Conservation (phyloP, 2,113 vertebrate species). For the Syrmaticus mikado region DNA sequence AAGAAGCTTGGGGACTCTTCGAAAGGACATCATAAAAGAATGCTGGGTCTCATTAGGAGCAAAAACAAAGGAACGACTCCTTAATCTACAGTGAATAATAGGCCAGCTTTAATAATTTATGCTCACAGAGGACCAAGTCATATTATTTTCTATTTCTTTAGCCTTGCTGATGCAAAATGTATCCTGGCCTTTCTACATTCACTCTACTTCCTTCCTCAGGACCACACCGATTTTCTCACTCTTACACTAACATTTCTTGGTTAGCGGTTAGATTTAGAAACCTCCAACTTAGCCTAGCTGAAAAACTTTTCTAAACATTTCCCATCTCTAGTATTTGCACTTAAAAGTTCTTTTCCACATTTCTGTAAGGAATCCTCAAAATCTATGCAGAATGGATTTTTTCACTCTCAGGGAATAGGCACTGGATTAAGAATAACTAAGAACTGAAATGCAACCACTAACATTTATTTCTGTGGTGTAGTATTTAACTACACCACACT, state of each 20-base stretch:
- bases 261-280: slow-evolving; percentile 11
- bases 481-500: background rate
- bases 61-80: background rate
- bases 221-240: background rate
- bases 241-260: background rate
- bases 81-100: background rate
- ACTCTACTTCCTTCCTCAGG: slow-evolving; percentile 13
- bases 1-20: background rate
- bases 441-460: background rate
- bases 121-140: background rate
- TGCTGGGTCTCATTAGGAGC: background rate
- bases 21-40: background rate
- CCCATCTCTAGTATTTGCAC: background rate
- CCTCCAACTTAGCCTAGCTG: background rate
- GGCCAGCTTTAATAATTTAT: background rate
- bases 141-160: background rate
- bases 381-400: background rate
- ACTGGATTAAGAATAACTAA: background rate
- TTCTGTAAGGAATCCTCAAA: background rate
- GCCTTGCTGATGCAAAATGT: background rate
- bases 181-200: background rate
- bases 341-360: background rate
- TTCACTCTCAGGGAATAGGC: background rate
- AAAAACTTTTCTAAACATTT: background rate
- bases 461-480: background rate